A percentile compares a stretch with the other conserved stretches of the same genome.
These are phyloP conservation scores for Megalurothrips usitatus DNA, from an alignment of 2,888 invertebrate species.

Conservation along the genomic window DNA sequence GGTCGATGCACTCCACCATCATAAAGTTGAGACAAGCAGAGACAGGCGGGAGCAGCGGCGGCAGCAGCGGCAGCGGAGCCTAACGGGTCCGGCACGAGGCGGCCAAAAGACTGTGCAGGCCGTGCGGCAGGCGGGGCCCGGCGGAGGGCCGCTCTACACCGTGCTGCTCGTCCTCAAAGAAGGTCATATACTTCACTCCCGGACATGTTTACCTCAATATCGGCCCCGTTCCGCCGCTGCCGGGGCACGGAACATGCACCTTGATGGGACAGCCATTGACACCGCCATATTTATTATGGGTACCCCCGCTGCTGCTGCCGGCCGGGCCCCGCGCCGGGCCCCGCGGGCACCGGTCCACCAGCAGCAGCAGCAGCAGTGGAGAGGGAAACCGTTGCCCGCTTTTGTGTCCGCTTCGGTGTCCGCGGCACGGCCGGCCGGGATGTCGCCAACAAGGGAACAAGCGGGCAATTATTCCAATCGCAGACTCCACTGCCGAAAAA, in stretches of 20 bases:
- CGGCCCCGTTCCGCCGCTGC: neutral
- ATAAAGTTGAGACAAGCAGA: no score
- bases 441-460: neutral
- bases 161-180: neutral
- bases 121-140: neutral
- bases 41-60: no score
- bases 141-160: neutral
- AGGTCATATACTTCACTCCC: neutral
- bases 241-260: neutral
- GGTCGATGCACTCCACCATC: no score
- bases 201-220: constrained; percentile 21
- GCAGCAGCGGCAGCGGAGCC: no score
- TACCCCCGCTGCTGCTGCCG: neutral
- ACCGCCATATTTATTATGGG: constrained; percentile 12
- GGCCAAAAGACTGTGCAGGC: no score
- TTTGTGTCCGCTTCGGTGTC: no score
- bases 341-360: neutral
- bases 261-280: constrained; percentile 14
- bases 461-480: no score
- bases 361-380: no score
- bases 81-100: no score
- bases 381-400: no score
- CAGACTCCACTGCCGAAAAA: no score
- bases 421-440: neutral
- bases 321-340: neutral